Conservation (phyloP, 2,888 invertebrate species). For the Trichogramma evanescens region DNA sequence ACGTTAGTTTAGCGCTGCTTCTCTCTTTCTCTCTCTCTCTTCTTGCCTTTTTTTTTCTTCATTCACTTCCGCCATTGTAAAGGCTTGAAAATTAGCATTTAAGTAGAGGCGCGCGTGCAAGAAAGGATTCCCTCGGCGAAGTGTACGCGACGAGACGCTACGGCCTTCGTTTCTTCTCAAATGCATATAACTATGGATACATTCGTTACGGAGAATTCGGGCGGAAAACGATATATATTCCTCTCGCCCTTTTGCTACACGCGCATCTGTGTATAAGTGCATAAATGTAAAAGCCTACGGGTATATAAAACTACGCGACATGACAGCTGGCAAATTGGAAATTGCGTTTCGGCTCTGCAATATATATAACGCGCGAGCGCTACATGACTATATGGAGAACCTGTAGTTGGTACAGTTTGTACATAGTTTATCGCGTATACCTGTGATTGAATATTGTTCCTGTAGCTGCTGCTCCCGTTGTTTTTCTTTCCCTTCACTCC, state of each 20-base stretch:
- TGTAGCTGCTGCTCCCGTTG: neutral
- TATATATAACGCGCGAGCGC: no score
- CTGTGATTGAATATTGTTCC: neutral
- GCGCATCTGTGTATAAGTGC: neutral
- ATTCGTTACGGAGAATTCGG: no score
- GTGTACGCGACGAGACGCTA: no score
- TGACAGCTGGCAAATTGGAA: slow-evolving; percentile 15
- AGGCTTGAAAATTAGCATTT: no score
- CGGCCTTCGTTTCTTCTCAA: no score
- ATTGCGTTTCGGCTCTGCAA: neutral
- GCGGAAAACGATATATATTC: no score
- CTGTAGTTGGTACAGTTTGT: no score
- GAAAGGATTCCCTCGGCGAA: no score
- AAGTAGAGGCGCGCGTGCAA: no score
- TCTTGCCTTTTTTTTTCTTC: neutral
- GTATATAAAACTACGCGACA: neutral
- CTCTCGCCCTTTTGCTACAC: neutral
- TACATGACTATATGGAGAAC: no score
- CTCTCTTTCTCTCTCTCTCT: neutral
- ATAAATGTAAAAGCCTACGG: no score
- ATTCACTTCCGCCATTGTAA: neutral
- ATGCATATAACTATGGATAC: no score
- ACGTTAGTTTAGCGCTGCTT: neutral
- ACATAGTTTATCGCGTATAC: neutral
- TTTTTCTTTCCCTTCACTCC: neutral